These are phyloP conservation scores for Pinna nobilis DNA, from an alignment of 1,140 invertebrate species.

Conservation along the genomic window DNA sequence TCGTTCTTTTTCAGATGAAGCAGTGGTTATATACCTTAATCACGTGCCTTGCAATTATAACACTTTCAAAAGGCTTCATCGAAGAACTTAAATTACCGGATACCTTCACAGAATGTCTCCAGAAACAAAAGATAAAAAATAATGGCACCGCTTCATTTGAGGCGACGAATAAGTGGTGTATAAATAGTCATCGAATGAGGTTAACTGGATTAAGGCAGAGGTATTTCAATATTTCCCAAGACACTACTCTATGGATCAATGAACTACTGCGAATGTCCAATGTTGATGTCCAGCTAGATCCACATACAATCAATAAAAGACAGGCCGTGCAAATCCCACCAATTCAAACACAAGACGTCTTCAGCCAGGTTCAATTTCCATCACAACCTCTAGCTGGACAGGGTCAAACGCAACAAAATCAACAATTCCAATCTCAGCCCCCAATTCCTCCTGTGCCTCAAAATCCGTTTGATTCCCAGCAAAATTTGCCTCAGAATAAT, in stretches of 20 bases:
- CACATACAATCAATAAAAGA: constrained; percentile 18
- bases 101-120: constrained; percentile 25
- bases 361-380: neutral
- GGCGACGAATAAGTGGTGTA: constrained; percentile 22
- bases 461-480: neutral
- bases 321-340: neutral
- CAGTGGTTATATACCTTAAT: constrained; percentile 7
- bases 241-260: constrained; percentile 37
- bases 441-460: neutral
- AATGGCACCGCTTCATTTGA: neutral
- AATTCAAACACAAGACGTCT: no score
- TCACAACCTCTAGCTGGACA: neutral
- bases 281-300: constrained; percentile 30
- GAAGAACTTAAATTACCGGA: constrained; percentile 26
- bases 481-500: neutral
- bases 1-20: constrained; percentile 27
- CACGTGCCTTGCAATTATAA: neutral
- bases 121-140: constrained; percentile 12
- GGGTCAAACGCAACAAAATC: neutral
- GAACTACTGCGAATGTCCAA: constrained; percentile 41
- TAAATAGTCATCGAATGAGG: constrained; percentile 24
- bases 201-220: constrained; percentile 4
- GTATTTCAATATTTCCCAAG: constrained; percentile 31
- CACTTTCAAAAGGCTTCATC: constrained; percentile 9
- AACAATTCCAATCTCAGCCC: neutral